Percentiles rank a stretch among this genome's conserved stretches.
Conservation (phyloP, 2,797 vertebrate species). For the Diplodus sargus region DNA sequence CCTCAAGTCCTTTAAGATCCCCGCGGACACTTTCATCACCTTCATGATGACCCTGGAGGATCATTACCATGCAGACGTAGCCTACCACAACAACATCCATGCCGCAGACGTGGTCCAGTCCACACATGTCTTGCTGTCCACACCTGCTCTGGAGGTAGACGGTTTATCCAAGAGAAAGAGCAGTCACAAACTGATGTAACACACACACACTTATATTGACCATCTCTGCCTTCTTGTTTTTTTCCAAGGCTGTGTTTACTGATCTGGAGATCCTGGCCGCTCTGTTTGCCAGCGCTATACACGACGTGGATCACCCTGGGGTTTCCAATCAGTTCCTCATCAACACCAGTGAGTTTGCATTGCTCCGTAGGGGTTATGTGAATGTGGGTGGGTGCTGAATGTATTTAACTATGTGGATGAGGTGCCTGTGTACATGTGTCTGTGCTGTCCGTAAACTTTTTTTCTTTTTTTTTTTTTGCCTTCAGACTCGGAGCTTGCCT, state of each 20-base stretch:
- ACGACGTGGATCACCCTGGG: constrained; percentile 95
- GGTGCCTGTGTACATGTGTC: neutral
- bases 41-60: constrained; percentile 94
- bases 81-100: constrained; percentile 96
- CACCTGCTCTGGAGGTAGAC: constrained; percentile 91
- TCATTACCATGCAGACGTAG: constrained; percentile 91
- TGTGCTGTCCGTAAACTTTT: neutral
- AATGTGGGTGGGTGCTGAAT: constrained; percentile 13
- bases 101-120: constrained; percentile 95
- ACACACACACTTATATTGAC: constrained; percentile 6
- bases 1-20: constrained; percentile 94
- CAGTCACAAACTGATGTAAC: neutral
- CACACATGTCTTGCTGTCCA: constrained; percentile 91
- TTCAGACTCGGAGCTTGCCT: constrained; percentile 92
- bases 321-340: constrained; percentile 98
- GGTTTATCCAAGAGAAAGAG: neutral
- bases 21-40: constrained; percentile 89
- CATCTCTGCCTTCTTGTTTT: constrained; percentile 29
- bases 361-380: constrained; percentile 10
- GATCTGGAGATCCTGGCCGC: constrained; percentile 94
- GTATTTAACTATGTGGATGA: constrained; percentile 24
- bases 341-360: constrained; percentile 91
- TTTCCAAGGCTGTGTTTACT: constrained; percentile 91
- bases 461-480: neutral
- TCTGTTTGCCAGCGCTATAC: constrained; percentile 93